phyloP scores from a whole-genome alignment of 2,888 invertebrate genomes.

The Mesochorus sp. region DNA sequence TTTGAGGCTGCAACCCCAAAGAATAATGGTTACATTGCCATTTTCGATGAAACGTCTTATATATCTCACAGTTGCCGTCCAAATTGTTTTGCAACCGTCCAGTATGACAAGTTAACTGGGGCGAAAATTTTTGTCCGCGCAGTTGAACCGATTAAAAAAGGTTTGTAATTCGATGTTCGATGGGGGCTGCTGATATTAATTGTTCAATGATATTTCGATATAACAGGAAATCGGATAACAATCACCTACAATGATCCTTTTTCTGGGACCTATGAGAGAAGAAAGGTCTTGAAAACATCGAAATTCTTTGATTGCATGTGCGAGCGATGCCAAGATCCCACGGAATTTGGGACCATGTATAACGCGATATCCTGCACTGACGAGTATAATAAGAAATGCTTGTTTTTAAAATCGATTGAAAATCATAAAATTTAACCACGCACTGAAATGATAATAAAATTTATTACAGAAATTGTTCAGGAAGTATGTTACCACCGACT shows the following conservation, averaged over 20 bases:
- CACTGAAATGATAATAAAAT: no score
- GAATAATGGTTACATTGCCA: background rate
- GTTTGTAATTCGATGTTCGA: background rate
- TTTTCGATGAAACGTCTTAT: background rate
- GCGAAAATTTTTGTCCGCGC: background rate
- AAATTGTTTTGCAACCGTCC: background rate
- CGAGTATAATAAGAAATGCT: no score
- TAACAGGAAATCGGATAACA: constrained; percentile 87
- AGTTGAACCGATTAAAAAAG: background rate
- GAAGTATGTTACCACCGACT: no score
- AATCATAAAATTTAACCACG: no score
- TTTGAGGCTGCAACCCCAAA: background rate
- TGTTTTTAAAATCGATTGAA: no score
- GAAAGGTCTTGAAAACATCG: constrained; percentile 89
- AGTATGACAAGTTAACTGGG: background rate
- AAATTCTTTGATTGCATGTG: constrained; percentile 91
- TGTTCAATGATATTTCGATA: constrained; percentile 27
- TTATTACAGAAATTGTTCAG: no score
- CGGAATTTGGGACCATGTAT: constrained; percentile 89
- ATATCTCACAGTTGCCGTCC: background rate
- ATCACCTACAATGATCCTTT: constrained; percentile 93
- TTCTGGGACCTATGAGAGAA: constrained; percentile 90
- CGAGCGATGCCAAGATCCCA: constrained; percentile 87
- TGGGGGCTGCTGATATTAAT: background rate
- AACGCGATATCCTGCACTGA: constrained; percentile 88